Evolutionary conservation across 2,888 invertebrate species (phyloP).

Genomic region (Campaea margaritaria): DNA sequence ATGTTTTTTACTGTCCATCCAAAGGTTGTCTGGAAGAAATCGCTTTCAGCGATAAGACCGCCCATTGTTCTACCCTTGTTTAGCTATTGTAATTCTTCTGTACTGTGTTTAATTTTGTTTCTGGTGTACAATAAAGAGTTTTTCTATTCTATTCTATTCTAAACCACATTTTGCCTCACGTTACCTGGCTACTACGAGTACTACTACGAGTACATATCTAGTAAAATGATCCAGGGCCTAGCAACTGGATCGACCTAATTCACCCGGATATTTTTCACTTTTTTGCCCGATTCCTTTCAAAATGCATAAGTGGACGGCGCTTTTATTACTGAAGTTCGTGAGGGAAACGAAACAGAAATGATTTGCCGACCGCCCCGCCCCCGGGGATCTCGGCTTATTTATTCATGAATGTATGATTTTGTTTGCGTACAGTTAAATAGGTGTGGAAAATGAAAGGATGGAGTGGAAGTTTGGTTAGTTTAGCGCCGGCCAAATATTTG

Average conservation of each 20-base stretch:
- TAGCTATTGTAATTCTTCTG: too few relatives aligned
- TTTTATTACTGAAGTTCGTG: conserved; percentile 53
- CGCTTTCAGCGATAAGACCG: too few relatives aligned
- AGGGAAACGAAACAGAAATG: conserved; percentile 46
- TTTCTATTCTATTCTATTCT: too few relatives aligned
- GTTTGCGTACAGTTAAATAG: conserved; percentile 45
- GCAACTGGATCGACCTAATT: conserved; percentile 20
- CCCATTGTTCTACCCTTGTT: too few relatives aligned
- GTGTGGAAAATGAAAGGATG: conserved; percentile 43
- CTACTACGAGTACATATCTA: too few relatives aligned
- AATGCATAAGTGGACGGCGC: conserved; percentile 52
- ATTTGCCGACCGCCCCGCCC: conserved; percentile 47
- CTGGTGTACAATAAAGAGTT: too few relatives aligned
- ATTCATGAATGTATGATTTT: conserved; percentile 46
- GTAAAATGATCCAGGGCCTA: neutral
- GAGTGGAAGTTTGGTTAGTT: conserved; percentile 30
- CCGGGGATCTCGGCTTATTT: conserved; percentile 42
- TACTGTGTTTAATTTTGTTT: too few relatives aligned
- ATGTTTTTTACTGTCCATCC: too few relatives aligned
- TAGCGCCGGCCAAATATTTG: conserved; percentile 32
- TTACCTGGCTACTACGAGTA: too few relatives aligned
- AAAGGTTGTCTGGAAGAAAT: too few relatives aligned
- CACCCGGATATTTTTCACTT: conserved; percentile 46
- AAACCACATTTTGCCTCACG: too few relatives aligned
- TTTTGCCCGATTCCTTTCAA: conserved; percentile 51